A percentile compares a stretch with the other conserved stretches of the same genome.
phyloP scores from a whole-genome alignment of 2,888 invertebrate genomes.

The Carcina quercana region DNA sequence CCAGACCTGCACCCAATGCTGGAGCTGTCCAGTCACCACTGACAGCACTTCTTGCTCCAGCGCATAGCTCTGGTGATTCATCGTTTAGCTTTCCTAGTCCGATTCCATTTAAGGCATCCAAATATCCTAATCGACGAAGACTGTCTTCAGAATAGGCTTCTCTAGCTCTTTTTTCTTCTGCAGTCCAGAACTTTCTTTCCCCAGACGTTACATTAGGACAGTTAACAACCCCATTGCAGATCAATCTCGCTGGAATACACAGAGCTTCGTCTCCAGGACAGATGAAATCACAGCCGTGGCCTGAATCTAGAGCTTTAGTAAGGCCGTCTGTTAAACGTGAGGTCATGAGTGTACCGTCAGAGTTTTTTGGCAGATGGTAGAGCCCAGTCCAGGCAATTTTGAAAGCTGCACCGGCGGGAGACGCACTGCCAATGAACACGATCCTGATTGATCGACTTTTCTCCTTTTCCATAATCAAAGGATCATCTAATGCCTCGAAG shows the following conservation, averaged over 20 bases:
- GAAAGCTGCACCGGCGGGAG: slow-evolving; percentile 88
- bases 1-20: slow-evolving; percentile 76
- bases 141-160: slow-evolving; percentile 76
- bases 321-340: slow-evolving; percentile 81
- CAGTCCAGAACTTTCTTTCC: slow-evolving; percentile 66
- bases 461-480: slow-evolving; percentile 72
- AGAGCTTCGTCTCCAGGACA: slow-evolving; percentile 89
- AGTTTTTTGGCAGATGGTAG: slow-evolving; percentile 88
- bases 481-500: slow-evolving; percentile 71
- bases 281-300: slow-evolving; percentile 84
- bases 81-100: slow-evolving; percentile 77
- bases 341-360: slow-evolving; percentile 86
- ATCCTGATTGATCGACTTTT: slow-evolving; percentile 79
- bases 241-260: slow-evolving; percentile 87
- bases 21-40: slow-evolving; percentile 77
- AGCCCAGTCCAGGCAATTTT: slow-evolving; percentile 94
- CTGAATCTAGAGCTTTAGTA: slow-evolving; percentile 43
- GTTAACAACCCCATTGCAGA: slow-evolving; percentile 92
- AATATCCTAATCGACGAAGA: slow-evolving; percentile 73
- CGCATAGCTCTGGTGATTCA: slow-evolving; percentile 85
- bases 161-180: slow-evolving; percentile 64
- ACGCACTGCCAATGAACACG: slow-evolving; percentile 83
- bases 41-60: slow-evolving; percentile 60
- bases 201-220: slow-evolving; percentile 83
- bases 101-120: slow-evolving; percentile 56